Evolutionary conservation across 2,888 invertebrate species (phyloP).

Genomic region (Lasioglossum malachurum): DNA sequence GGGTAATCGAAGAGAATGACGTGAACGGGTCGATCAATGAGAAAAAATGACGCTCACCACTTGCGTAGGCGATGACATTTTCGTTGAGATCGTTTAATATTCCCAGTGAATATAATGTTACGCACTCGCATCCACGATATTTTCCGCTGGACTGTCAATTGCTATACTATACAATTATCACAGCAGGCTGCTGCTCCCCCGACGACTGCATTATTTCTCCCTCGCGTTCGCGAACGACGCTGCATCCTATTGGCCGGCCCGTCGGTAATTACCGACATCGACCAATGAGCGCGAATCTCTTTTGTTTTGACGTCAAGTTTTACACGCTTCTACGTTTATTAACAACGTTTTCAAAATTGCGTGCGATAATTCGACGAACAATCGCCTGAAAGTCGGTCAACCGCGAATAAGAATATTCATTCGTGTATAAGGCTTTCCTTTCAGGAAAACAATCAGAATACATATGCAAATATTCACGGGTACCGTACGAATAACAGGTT

Average conservation of each 20-base stretch:
- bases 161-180: conserved; percentile 50
- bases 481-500: too few relatives aligned
- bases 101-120: conserved; percentile 13
- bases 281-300: conserved; percentile 18
- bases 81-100: conserved; percentile 19
- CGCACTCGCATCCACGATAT: conserved; percentile 43
- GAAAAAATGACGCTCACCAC: conserved; percentile 58
- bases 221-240: conserved; percentile 27
- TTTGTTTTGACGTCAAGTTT: background rate
- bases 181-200: conserved; percentile 45
- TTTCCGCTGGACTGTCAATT: conserved; percentile 58
- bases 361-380: background rate
- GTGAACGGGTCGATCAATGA: conserved; percentile 10
- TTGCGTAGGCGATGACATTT: conserved; percentile 72
- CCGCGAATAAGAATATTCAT: background rate
- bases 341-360: background rate
- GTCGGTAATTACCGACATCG: background rate
- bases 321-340: background rate
- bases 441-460: background rate
- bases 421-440: background rate
- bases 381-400: background rate
- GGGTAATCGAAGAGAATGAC: background rate
- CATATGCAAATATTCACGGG: background rate
- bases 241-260: conserved; percentile 25
- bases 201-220: conserved; percentile 42